phyloP scores from a whole-genome alignment of 2,888 invertebrate species.

The Cyrtodaria siliqua region DNA sequence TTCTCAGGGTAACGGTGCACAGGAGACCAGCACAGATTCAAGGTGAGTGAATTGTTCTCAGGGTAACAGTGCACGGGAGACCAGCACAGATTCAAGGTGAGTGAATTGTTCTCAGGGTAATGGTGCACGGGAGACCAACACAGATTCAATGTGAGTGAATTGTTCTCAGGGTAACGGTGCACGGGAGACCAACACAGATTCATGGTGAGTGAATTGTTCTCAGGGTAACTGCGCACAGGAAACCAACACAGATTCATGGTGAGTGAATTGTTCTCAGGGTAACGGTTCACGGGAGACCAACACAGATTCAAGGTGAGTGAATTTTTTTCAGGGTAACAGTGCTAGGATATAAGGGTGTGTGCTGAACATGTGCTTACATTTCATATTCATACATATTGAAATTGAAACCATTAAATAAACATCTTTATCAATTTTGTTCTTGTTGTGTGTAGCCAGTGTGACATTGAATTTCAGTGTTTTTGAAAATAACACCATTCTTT shows the following conservation, averaged over 20 bases:
- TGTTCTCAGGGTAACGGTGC: slow-evolving; percentile 91
- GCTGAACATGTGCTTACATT: no score
- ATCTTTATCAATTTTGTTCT: no score
- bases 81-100: slow-evolving; percentile 92
- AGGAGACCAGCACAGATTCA: slow-evolving; percentile 92
- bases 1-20: slow-evolving; percentile 90
- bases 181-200: slow-evolving; percentile 92
- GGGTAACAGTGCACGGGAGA: slow-evolving; percentile 90
- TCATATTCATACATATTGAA: no score
- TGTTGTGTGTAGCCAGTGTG: no score
- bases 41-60: slow-evolving; percentile 94
- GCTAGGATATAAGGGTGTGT: no score
- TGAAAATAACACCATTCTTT: no score
- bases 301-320: slow-evolving; percentile 92
- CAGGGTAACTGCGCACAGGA: slow-evolving; percentile 90
- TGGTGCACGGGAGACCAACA: slow-evolving; percentile 90
- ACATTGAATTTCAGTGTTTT: no score
- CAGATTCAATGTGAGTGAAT: slow-evolving; percentile 92
- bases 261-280: slow-evolving; percentile 95
- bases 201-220: slow-evolving; percentile 93
- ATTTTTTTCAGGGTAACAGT: slow-evolving; percentile 92
- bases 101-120: slow-evolving; percentile 94
- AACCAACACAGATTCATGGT: slow-evolving; percentile 92
- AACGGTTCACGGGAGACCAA: slow-evolving; percentile 90
- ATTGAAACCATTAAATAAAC: no score